Conservation (phyloP, 35 echinoderm and acorn worm genomes). For the Stichopus chloronotus region DNA sequence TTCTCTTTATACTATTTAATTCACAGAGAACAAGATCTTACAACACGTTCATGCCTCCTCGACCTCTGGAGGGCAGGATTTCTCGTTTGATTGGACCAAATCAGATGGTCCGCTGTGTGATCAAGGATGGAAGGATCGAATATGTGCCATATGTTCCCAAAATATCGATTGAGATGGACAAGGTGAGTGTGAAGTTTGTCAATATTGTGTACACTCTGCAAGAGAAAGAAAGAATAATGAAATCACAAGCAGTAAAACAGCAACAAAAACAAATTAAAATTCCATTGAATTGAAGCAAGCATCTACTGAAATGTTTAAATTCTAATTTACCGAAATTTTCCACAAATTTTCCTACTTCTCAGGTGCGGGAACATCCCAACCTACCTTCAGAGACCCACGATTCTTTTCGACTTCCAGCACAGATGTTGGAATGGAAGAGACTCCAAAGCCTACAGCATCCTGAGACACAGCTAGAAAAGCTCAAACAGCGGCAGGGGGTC, state of each 20-base stretch:
- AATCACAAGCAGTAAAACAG: not conserved
- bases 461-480: slow-evolving; percentile 61
- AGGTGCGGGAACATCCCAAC: slow-evolving; percentile 80
- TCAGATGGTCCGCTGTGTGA: slow-evolving; percentile 89
- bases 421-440: slow-evolving; percentile 72
- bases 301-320: not conserved
- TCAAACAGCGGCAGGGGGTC: slow-evolving; percentile 54
- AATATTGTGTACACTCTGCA: too few species aligned
- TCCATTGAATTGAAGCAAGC: too few species aligned
- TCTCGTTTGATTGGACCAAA: slow-evolving; percentile 96
- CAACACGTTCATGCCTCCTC: slow-evolving; percentile 92
- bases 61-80: slow-evolving; percentile 84
- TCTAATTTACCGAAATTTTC: not conserved
- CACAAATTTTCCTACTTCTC: not conserved
- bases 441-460: slow-evolving; percentile 72
- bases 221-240: too few species aligned
- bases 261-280: not conserved
- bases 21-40: slow-evolving; percentile 79
- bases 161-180: slow-evolving; percentile 97
- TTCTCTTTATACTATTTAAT: not conserved
- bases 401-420: slow-evolving; percentile 67
- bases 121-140: slow-evolving; percentile 94
- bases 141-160: slow-evolving; percentile 96
- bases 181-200: slow-evolving; percentile 54
- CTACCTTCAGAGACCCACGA: slow-evolving; percentile 83